Base-by-base conservation (phyloP, 2,797 vertebrate species). In the Microctenopoma lineatum region DNA sequence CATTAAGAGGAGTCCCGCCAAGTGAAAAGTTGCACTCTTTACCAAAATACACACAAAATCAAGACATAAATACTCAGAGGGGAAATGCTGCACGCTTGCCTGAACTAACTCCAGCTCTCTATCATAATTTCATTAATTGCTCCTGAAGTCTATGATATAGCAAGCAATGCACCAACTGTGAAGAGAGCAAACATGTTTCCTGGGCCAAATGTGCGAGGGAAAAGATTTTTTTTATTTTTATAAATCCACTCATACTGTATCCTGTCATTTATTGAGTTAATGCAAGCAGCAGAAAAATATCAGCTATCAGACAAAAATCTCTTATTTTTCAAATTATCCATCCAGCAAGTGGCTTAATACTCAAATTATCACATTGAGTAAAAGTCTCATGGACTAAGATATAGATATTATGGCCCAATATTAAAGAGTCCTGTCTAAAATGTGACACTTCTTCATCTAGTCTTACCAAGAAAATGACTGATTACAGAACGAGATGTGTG, bases 111-210 rank as follows among this genome's bases (percentile, higher is more conserved):
- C 85, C 80, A 85, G 78, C 88, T 78, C 79, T 89, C 87, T 59
- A 88, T 92, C 90, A 89, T 88, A 67, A 89, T 88, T 91, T 88
- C 87, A 90, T 91, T 90, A 91, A 90, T 89, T 89, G 87, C 86
- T 86, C 81, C 84, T 85, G 81, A 85, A 89, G 87, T 88, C 83
- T 84, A 87, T 84, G 84, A 90, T 87, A 89, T 81, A 82, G 81
- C 39, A 59, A 84, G 86, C 55, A 53, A 68, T 73, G 83, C 83
- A 72, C 66, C 81, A 50, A 86, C 86, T 88, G 83, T 79, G 87
- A 83, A 70, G 77, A 79, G 81, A 80, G 81, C 57, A 74, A 78
- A 53, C 85, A 67, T 62, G 76, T 78, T 83, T 84, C 72, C 73
- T 66, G 51, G 51, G 71, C 83, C 81, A 83, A 89, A 89, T 90